Evolutionary conservation across 2,888 invertebrate genomes (phyloP).

Genomic region (Cyclophora albipunctata): DNA sequence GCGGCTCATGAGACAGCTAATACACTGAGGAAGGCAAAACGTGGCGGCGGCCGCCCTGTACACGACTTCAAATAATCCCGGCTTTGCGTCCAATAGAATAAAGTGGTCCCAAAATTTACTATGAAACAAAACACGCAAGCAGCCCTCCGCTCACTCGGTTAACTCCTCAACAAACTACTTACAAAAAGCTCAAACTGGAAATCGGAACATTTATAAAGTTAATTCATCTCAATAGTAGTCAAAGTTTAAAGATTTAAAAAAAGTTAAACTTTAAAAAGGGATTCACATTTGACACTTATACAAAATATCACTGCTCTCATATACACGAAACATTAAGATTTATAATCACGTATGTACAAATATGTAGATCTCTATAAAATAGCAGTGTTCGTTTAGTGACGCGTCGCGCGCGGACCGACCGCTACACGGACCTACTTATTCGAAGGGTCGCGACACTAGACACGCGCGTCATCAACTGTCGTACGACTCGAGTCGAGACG

Average conservation of each 20-base stretch:
- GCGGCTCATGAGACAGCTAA: not conserved
- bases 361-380: constrained; percentile 43
- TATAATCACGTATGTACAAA: constrained; percentile 54
- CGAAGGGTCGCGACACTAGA: constrained; percentile 37
- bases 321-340: constrained; percentile 50
- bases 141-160: constrained; percentile 32
- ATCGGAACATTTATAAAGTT: constrained; percentile 23
- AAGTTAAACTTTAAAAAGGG: constrained; percentile 36
- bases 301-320: constrained; percentile 69
- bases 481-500: no score
- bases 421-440: constrained; percentile 27
- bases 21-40: not conserved
- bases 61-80: not conserved
- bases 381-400: constrained; percentile 40
- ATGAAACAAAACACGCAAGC: constrained; percentile 65
- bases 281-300: constrained; percentile 50
- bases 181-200: constrained; percentile 51
- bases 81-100: constrained; percentile 26
- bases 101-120: constrained; percentile 73
- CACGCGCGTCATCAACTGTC: constrained; percentile 35
- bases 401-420: constrained; percentile 28
- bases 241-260: constrained; percentile 43
- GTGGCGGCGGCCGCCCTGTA: not conserved
- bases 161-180: constrained; percentile 42
- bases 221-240: constrained; percentile 28